Base-by-base conservation (phyloP, 2,888 invertebrate genomes). In the Tanytarsus gracilentus region DNA sequence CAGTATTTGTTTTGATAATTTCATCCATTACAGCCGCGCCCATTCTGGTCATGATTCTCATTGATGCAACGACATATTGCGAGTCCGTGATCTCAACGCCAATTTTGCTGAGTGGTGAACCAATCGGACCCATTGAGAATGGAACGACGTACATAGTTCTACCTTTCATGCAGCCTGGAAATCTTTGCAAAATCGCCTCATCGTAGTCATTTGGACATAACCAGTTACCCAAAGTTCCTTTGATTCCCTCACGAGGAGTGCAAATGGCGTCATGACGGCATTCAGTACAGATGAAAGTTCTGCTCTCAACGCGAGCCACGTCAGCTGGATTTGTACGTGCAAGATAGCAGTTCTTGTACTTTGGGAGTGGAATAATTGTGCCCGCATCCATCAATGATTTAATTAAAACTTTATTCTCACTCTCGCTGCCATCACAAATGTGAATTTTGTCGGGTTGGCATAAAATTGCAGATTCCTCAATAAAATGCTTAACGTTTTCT, bases 81-180 rank as follows among this genome's bases (percentile, higher is more conserved):
- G 97, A 97, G 72, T 99, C 99, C 0, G 98, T 98, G 63, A 97
- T 74, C 75, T 99, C 88, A 56, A 99, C 84, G 25, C 97, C 98
- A 68, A 97, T 91, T 78, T 98, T 98, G 16, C 97, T 90, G 4
- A 98, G 77, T 0, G 94, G 89, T 0, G 96, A 95, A 0, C 93
- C 91, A 5, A 98, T 81, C 1, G 99, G 98, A 4, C 99, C 99
- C 99, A 99, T 99, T 64, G 94, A 94, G 78, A 95, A 99, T 16
- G 98, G 97, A 61, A 98, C 88, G 64, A 98, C 88, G 75, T 95
- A 99, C 97, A 99, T 97, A 2, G 95, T 97, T 63, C 97, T 86
- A 59, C 89, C 88, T 76, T 80, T 80, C 92, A 92, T 91, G 69
- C 88, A 88, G 40, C 92, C 92, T 0, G 91, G 91, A 73, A 97